Base-by-base conservation (phyloP, 2,888 invertebrate genomes). In the Ryuthela nishihirai region DNA sequence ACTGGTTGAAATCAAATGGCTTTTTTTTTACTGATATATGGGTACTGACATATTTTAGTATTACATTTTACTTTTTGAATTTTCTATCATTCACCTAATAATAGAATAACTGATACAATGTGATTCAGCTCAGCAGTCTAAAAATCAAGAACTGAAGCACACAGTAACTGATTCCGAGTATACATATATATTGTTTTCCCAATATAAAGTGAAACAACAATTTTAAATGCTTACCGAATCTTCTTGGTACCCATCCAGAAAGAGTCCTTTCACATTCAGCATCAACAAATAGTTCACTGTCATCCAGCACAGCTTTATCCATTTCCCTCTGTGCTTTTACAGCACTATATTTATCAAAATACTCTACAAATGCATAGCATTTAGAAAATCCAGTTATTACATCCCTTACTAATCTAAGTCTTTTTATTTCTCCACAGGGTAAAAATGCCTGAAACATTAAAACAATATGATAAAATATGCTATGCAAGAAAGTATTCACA, bases 321-420 rank as follows among this genome's bases (percentile, higher is more conserved):
- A 83, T 81, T 53, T 80, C 77, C 45, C 77, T 75, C 38, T 83
- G 76, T 0, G 87, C 87, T 62, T 77, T 78, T 52, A 80, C 78
- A 5, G 85, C 84, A 48, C 81, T 80, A 12, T 76, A 74, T 63
- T 78, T 76, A 21, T 77, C 79, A 64, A 82, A 81, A 75, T 81
- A 91, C 74, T 90, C 90, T n/a, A 92, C 79, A 73, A 92, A 92
- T 1, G 84, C 90, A 71, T 92, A 92, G 48, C 87, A 82, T 72
- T 85, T 85, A 0, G 89, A 87, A 69, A 82, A 81, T 0, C 89
- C 88, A 0, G 91, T 92, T 0, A 92, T 85, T 43, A 90, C 80
- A 70, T 92, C 89, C 67, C 83, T 80, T 3, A 92, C 80, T 49
- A 92, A 68, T 50, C 81, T 74, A 70, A 85, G 79, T 64, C 79